These are phyloP conservation scores for Gadopsis marmoratus DNA, from an alignment of 2,797 vertebrate species.

Conservation along the genomic window DNA sequence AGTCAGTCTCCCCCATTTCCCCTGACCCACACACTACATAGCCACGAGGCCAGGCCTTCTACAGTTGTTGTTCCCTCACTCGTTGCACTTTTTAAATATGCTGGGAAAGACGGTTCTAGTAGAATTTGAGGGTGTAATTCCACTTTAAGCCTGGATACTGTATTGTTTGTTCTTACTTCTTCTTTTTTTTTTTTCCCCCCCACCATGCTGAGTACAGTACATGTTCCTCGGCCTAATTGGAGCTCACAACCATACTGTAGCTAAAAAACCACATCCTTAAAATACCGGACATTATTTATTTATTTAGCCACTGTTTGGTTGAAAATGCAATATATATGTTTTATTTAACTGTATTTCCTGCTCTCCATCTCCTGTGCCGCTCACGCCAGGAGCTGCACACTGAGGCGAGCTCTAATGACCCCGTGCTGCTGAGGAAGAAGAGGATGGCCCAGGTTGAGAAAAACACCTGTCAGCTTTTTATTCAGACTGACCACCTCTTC, in stretches of 20 bases:
- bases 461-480: slow-evolving; percentile 98
- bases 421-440: slow-evolving; percentile 90
- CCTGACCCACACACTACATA: too few species aligned
- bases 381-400: slow-evolving; percentile 69
- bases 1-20: too few species aligned
- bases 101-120: too few species aligned
- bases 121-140: too few species aligned
- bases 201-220: too few species aligned
- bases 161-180: too few species aligned
- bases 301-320: slow-evolving; percentile 60
- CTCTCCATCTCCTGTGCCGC: slow-evolving; percentile 9
- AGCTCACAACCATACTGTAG: slow-evolving; percentile 28
- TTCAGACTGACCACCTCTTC: slow-evolving; percentile 98
- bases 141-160: too few species aligned
- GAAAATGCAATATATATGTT: slow-evolving; percentile 59
- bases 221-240: slow-evolving; percentile 19
- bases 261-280: slow-evolving; percentile 47
- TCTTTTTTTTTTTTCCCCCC: too few species aligned
- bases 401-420: slow-evolving; percentile 60
- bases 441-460: slow-evolving; percentile 94
- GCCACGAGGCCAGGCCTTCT: too few species aligned
- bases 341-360: slow-evolving; percentile 55
- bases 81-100: too few species aligned
- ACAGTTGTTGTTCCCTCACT: too few species aligned
- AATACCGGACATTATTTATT: slow-evolving; percentile 69